Conservation (phyloP, 2,113 vertebrate species). For the Strix aluco region DNA sequence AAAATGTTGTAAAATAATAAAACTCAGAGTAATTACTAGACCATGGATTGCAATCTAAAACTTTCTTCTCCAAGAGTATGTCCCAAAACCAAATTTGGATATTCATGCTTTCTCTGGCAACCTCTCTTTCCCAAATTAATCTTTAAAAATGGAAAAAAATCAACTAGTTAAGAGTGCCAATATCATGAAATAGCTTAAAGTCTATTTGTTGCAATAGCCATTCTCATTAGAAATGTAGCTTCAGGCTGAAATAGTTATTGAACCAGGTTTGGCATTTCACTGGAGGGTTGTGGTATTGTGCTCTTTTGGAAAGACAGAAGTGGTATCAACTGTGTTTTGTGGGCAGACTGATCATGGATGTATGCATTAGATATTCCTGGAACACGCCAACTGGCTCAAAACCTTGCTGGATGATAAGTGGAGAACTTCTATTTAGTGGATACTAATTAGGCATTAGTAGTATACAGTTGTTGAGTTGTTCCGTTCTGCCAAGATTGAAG, state of each 20-base stretch:
- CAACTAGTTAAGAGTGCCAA: background rate
- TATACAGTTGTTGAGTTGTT: background rate
- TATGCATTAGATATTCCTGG: background rate
- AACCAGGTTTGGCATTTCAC: background rate
- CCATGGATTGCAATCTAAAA: background rate
- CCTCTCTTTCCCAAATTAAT: background rate
- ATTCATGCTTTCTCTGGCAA: background rate
- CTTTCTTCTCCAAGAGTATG: background rate
- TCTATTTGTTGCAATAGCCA: background rate
- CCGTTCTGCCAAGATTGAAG: background rate
- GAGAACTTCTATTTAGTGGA: background rate
- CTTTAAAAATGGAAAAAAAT: background rate
- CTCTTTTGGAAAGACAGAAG: background rate
- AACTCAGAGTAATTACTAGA: background rate
- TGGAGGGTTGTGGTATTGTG: background rate
- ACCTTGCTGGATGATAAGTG: background rate
- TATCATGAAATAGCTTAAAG: background rate
- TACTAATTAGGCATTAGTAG: background rate
- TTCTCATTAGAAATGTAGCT: background rate
- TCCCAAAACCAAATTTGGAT: background rate
- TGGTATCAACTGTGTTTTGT: background rate
- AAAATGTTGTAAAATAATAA: background rate
- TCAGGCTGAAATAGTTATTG: background rate
- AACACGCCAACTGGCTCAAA: background rate
- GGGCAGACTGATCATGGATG: background rate